phyloP scores from a whole-genome alignment of 2,113 vertebrate genomes.

The Malaclemys terrapin region DNA sequence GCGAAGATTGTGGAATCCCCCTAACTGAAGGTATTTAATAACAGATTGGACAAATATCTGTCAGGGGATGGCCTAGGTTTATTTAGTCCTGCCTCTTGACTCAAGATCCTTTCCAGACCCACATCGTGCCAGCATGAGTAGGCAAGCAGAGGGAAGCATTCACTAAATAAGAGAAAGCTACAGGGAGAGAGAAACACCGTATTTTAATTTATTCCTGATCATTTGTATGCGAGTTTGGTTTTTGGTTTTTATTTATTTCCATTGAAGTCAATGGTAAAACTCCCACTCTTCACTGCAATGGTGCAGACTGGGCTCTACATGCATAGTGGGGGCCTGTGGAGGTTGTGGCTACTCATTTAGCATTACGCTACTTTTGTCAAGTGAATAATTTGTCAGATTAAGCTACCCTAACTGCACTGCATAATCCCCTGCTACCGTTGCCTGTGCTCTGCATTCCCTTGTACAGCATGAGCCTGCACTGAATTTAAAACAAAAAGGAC shows the following conservation, averaged over 20 bases:
- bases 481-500: neutral
- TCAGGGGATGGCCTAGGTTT: no score
- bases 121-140: neutral
- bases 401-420: neutral
- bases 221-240: no score
- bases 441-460: neutral
- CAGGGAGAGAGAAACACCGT: neutral
- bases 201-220: no score
- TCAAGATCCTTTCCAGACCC: no score
- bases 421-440: neutral
- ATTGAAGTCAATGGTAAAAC: neutral
- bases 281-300: neutral
- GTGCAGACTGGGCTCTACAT: conserved; percentile 12
- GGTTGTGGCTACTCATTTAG: neutral
- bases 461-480: neutral
- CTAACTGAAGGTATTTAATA: no score
- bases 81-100: no score
- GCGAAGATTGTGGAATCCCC: no score
- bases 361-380: neutral
- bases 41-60: no score
- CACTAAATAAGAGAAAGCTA: conserved; percentile 20
- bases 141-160: neutral
- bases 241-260: conserved; percentile 22
- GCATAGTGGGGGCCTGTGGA: conserved; percentile 19
- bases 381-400: neutral